Evolutionary conservation across 2,113 vertebrate species (phyloP), one percentile per base, ranked within the genome.

Genomic region (Cyanoderma ruficeps): DNA sequence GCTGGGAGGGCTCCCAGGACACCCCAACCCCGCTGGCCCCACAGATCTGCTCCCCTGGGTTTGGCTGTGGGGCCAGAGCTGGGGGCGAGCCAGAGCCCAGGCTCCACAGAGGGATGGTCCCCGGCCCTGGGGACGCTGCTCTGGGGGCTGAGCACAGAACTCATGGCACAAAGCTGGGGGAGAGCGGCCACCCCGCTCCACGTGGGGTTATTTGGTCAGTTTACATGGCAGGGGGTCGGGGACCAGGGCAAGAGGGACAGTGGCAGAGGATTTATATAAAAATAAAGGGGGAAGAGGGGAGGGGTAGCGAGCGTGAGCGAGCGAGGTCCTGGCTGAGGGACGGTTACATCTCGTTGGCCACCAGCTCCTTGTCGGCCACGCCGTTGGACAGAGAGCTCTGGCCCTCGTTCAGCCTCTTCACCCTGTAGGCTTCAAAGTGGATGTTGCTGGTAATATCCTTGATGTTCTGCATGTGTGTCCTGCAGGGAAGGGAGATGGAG

Each of bases 381-480:
- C 98, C 98, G 7, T 99, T 99, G 91, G 99, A 97, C 91, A 99
- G 96, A 16, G 98, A 91, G 88, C 98, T 98, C 96, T 98, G 98
- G 97, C 98, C 98, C 93, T 99, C 99, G 7, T 99, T 99, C 97
- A 99, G 98, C 70, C 99, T 98, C 81, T 98, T 99, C 56, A 99
- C 99, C 7, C 99, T 98, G 96, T 99, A 99, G 13, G 98, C 98
- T 95, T 99, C 99, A 2, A 99, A 99, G 97, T 99, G 99, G 98
- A 99, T 99, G 98, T 97, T 99, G 98, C 99, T 98, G 94, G 99
- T 99, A 96, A 99, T 99, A 96, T 99, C 99, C 94, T 99, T 99
- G 90, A 99, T 99, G 97, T 99, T 99, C 98, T 99, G 99, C 99
- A 99, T 99, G 97, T 99, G 99, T 19, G 99, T 99, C 98, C 99